phyloP scores from a whole-genome alignment of 2,797 vertebrate genomes.

The Hirundo rustica region DNA sequence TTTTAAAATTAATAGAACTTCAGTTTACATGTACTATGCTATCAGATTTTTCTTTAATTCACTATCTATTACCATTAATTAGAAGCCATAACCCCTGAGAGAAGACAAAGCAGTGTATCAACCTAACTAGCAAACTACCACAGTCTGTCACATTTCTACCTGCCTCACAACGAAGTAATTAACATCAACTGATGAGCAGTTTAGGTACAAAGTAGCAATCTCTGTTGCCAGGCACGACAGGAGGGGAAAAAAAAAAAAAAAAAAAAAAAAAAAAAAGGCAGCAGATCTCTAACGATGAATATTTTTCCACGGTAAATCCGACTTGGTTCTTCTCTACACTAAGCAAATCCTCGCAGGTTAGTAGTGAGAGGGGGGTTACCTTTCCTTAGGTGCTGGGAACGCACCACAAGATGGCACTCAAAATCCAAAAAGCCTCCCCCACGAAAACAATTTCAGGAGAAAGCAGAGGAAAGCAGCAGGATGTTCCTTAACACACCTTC shows the following conservation, averaged over 20 bases:
- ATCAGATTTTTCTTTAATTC: neutral
- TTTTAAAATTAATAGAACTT: neutral
- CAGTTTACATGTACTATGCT: neutral
- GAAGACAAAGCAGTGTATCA: neutral
- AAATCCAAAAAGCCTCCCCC: neutral
- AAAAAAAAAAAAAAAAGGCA: neutral
- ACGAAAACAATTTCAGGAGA: neutral
- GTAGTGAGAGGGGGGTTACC: accelerated
- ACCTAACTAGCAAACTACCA: neutral
- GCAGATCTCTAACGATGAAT: neutral
- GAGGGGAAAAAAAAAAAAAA: neutral
- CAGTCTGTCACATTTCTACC: neutral
- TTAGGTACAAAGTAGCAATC: neutral
- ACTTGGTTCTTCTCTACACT: neutral
- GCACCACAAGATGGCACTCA: constrained; percentile 70
- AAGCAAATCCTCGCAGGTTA: neutral
- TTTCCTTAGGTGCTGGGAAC: neutral
- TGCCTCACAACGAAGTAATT: neutral
- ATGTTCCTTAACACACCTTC: neutral
- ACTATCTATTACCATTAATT: neutral
- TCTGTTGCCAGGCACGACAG: neutral
- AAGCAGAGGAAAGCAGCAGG: neutral
- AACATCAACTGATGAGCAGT: neutral
- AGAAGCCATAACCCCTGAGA: neutral
- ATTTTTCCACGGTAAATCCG: neutral